Base-by-base conservation (phyloP, 2,888 invertebrate species). In the Polydesmus complanatus region DNA sequence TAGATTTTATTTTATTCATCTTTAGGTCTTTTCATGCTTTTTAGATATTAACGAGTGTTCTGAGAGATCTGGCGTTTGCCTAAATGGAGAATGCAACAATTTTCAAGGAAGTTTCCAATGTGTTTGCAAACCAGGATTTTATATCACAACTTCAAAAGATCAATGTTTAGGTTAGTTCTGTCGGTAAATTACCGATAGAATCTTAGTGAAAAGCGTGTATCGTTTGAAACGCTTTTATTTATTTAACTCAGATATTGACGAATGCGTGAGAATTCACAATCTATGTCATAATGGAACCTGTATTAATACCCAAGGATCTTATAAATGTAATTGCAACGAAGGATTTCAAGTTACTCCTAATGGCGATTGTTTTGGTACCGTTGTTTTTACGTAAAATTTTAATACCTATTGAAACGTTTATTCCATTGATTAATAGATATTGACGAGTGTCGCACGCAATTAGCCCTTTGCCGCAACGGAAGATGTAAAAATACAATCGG, bases 401-500 rank as follows among this genome's bases (percentile, higher is more conserved):
- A 49, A 19, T 21, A 2, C 2, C 14, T 48, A 47, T 18, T 21
- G 22, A 18, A 37, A 56, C 22, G 26, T 56, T 47, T 56, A 1
- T 1, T 11, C 47, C 47, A 18, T 19, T 8, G 23, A 47, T 18
- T 27, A 66, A n/a, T 68, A 74, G 74, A 74, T 72, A 79, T 88
- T 62, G 88, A 90, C 74, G 90, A 90, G 74, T 90, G 90, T 68
- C 81, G 85, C 67, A 83, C 84, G 70, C 86, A 86, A 78, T 85
- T 87, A 55, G 85, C 85, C 74, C 81, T 89, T 61, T 93, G 93
- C 71, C 81, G 89, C 67, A 90, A 91, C 70, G 88, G 89, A 1
- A 79, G 86, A 57, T 90, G 90, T 70, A 80, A 84, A 66, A 90
- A 90, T 74, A 83, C 83, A 1, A 77, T 84, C 61, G 89, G 89